A percentile compares a stretch with the other conserved stretches of the same genome.
Evolutionary conservation across 1,140 invertebrate species (phyloP).

Genomic region (Tribolium madens): DNA sequence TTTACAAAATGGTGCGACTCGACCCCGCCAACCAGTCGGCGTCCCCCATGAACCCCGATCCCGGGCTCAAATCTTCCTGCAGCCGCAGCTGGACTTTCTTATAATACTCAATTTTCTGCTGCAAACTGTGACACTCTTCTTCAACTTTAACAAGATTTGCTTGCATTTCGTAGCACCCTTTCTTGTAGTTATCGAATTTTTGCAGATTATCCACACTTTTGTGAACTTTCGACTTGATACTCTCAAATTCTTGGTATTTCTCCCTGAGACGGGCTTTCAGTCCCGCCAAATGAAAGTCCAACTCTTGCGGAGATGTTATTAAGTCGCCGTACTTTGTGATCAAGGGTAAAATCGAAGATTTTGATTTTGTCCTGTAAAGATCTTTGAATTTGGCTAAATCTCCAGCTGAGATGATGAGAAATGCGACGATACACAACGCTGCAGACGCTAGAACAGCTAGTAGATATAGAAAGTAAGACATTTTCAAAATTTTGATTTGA

Average conservation of each 20-base stretch:
- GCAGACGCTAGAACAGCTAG: conserved; percentile 16
- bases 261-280: conserved; percentile 56
- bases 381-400: conserved; percentile 54
- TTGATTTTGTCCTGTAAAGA: conserved; percentile 36
- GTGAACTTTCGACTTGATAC: conserved; percentile 42
- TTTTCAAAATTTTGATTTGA: conserved; percentile 27
- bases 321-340: conserved; percentile 56
- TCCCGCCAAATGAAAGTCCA: conserved; percentile 58
- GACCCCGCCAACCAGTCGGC: neutral
- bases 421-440: conserved; percentile 49
- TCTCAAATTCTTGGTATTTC: conserved; percentile 45
- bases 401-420: conserved; percentile 51
- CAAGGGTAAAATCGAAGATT: conserved; percentile 52
- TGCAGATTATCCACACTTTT: conserved; percentile 13
- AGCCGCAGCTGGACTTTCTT: conserved; percentile 51
- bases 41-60: neutral
- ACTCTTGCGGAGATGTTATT: conserved; percentile 54
- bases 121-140: conserved; percentile 53
- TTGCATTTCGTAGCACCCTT: conserved; percentile 55
- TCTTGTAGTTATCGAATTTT: conserved; percentile 31
- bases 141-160: conserved; percentile 53
- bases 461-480: conserved; percentile 9
- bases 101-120: conserved; percentile 58
- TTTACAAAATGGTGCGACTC: neutral
- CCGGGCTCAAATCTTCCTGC: conserved; percentile 44